Conservation (phyloP, 2,113 vertebrate species). For the Urocynchramus pylzowi region DNA sequence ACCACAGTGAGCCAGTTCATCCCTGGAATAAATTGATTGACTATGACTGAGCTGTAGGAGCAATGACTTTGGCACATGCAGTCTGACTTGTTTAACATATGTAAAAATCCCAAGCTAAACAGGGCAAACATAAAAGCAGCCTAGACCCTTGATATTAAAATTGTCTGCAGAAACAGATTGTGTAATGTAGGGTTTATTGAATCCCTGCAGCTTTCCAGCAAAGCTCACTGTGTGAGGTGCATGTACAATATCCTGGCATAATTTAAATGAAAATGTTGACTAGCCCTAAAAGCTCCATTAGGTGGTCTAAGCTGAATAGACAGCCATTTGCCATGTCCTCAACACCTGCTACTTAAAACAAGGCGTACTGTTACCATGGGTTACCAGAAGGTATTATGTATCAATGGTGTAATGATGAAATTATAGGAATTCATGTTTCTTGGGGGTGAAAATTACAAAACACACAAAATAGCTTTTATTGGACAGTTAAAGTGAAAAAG, state of each 20-base stretch:
- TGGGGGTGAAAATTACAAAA: not conserved
- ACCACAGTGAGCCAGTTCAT: not conserved
- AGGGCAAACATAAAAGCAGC: not conserved
- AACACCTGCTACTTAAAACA: slow-evolving; percentile 6
- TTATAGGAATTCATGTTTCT: not conserved
- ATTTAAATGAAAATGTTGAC: slow-evolving; percentile 34
- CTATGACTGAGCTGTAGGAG: not conserved
- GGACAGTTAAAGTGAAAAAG: not conserved
- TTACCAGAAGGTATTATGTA: not conserved
- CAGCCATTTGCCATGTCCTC: not conserved
- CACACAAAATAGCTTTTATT: not conserved
- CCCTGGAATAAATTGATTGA: not conserved
- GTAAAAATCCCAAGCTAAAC: slow-evolving; percentile 10
- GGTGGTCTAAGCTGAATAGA: not conserved
- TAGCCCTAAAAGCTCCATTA: slow-evolving; percentile 24
- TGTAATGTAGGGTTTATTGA: slow-evolving; percentile 36
- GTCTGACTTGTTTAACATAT: not conserved
- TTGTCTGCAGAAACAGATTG: not conserved
- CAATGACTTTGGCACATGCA: not conserved
- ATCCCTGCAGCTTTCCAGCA: slow-evolving; percentile 21
- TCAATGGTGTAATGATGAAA: not conserved
- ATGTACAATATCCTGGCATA: not conserved
- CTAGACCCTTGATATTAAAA: not conserved
- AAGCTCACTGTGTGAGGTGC: not conserved
- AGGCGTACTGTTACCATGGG: not conserved